phyloP scores from a whole-genome alignment of 1,140 invertebrate species.

The Drosophila navojoa region DNA sequence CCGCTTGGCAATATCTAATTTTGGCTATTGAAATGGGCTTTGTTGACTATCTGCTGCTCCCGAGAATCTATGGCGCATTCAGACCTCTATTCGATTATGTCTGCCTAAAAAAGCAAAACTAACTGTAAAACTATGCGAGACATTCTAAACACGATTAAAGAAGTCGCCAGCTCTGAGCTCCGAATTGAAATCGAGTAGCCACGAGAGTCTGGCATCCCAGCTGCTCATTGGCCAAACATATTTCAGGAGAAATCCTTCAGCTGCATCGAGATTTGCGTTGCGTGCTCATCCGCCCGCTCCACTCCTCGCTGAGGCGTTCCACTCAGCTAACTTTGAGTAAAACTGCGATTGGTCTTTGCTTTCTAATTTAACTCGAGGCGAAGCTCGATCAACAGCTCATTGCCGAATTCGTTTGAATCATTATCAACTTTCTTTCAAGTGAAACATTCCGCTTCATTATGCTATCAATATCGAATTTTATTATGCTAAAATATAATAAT shows the following conservation, averaged over 20 bases:
- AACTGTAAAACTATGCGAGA: slow-evolving; percentile 59
- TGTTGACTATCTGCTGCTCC: slow-evolving; percentile 4
- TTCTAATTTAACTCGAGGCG: slow-evolving; percentile 39
- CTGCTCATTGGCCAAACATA: not conserved
- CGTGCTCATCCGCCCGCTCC: not conserved
- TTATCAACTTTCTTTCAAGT: slow-evolving; percentile 37
- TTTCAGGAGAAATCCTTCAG: not conserved
- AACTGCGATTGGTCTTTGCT: slow-evolving; percentile 12
- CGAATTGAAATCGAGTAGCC: not conserved
- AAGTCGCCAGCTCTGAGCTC: not conserved
- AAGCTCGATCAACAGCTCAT: not conserved
- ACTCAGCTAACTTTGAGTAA: slow-evolving; percentile 23
- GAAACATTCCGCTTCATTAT: slow-evolving; percentile 19
- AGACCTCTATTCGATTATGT: not conserved
- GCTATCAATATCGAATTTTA: slow-evolving; percentile 45
- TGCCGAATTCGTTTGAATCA: slow-evolving; percentile 15
- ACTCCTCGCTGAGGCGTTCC: slow-evolving; percentile 3
- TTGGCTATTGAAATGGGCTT: not conserved
- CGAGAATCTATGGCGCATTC: slow-evolving; percentile 5
- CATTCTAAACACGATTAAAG: not conserved
- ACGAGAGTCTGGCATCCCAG: not conserved
- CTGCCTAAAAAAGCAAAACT: slow-evolving; percentile 51
- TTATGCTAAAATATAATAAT: slow-evolving; percentile 57
- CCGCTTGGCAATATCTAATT: slow-evolving; percentile 8
- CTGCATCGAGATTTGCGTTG: not conserved